Percentiles rank a stretch among this genome's conserved stretches.
phyloP scores from a whole-genome alignment of 1,140 invertebrate genomes.

The Trichonephila clavata region DNA sequence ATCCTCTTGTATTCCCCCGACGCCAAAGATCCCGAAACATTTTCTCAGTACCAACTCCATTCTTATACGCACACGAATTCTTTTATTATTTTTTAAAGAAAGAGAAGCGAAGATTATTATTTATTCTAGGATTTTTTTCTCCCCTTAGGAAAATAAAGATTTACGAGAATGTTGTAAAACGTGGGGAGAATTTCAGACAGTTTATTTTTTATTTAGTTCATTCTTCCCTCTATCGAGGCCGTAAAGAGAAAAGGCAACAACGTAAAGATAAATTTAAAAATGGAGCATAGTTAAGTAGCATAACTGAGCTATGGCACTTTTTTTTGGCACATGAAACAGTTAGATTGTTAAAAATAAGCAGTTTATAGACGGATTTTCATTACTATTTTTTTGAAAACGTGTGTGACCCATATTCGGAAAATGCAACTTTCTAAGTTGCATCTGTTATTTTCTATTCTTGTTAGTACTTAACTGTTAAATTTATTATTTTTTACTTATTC shows the following conservation, averaged over 20 bases:
- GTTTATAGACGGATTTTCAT: no score
- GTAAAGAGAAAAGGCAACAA: neutral
- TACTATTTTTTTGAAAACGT: no score
- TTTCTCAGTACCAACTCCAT: neutral
- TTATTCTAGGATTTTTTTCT: neutral
- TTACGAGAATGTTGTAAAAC: slow-evolving; percentile 7
- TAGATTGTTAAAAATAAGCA: no score
- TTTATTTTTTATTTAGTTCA: neutral
- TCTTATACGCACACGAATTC: neutral
- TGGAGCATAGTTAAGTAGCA: no score
- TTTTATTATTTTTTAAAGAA: neutral
- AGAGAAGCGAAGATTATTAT: neutral
- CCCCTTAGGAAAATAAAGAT: slow-evolving; percentile 4
- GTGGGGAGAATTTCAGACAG: neutral
- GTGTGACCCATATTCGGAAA: no score
- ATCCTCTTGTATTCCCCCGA: neutral
- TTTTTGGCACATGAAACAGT: no score
- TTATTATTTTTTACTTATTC: no score
- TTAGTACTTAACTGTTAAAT: no score
- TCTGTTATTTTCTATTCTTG: no score
- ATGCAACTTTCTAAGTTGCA: no score
- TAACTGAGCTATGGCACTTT: no score
- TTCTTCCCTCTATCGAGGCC: neutral
- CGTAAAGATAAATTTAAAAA: no score
- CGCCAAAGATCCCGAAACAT: neutral